Evolutionary conservation across 2,113 vertebrate genomes (phyloP).

Genomic region (Pterocles orientalis): DNA sequence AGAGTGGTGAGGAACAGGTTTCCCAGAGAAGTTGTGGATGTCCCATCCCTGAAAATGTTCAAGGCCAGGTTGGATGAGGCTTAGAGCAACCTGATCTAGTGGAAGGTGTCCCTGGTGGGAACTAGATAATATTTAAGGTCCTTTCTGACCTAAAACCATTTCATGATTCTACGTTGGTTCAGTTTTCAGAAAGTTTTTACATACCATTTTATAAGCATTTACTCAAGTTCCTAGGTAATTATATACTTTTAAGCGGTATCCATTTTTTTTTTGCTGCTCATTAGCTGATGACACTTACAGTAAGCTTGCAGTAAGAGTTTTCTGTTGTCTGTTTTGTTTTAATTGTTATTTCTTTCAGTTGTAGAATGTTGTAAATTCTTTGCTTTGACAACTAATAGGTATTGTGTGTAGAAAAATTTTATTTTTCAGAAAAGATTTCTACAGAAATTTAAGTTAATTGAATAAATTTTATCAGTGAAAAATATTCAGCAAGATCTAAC

Average conservation of each 20-base stretch:
- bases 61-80: no score
- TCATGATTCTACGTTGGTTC: not conserved
- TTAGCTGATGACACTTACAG: not conserved
- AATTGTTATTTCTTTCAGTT: not conserved
- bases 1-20: no score
- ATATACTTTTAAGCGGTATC: not conserved
- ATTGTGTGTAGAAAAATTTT: not conserved
- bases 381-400: not conserved
- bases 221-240: not conserved
- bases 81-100: no score
- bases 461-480: not conserved
- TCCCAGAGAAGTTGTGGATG: no score
- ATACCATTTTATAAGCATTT: not conserved
- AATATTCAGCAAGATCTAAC: not conserved
- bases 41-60: no score
- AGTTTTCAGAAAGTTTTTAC: not conserved
- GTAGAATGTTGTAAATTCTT: not conserved
- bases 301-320: not conserved
- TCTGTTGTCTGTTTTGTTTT: not conserved
- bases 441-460: not conserved
- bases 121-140: no score
- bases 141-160: no score
- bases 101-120: no score
- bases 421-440: not conserved
- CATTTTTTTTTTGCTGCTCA: not conserved